Conservation (phyloP, 2,888 invertebrate species). For the Ichneumon xanthorius region DNA sequence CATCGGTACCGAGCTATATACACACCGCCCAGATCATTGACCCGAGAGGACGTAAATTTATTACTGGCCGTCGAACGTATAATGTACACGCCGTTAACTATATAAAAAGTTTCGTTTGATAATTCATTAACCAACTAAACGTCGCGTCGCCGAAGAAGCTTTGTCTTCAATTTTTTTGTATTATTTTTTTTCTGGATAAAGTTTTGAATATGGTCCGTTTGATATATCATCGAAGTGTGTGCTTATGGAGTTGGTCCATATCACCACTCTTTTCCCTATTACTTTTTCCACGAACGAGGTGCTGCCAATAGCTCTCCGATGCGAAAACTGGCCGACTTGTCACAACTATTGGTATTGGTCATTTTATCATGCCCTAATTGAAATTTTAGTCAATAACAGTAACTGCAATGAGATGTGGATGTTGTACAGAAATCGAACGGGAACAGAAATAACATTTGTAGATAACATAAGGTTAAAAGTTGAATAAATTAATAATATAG, state of each 20-base stretch:
- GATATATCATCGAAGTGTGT: background rate
- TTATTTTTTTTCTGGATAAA: background rate
- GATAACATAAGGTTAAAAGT: background rate
- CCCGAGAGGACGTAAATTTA: background rate
- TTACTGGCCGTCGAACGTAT: background rate
- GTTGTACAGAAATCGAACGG: no score
- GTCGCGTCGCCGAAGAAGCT: background rate
- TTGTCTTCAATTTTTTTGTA: background rate
- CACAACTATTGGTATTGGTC: background rate
- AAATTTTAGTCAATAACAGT: no score
- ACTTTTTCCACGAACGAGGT: background rate
- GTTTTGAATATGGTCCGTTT: background rate
- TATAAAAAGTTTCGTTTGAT: slow-evolving; percentile 11
- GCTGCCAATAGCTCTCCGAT: slow-evolving; percentile 2
- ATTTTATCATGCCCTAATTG: background rate
- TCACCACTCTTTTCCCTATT: slow-evolving; percentile 6
- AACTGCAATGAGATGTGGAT: no score
- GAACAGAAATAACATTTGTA: no score
- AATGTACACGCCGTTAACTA: background rate
- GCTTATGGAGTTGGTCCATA: background rate
- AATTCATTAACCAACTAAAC: slow-evolving; percentile 14
- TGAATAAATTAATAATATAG: no score
- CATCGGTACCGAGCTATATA: background rate
- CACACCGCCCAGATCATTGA: background rate
- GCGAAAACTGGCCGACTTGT: slow-evolving; percentile 6